Conservation (phyloP, 30 jellyfish, hydroid and myxozoan species). For the Morbakka virulenta region DNA sequence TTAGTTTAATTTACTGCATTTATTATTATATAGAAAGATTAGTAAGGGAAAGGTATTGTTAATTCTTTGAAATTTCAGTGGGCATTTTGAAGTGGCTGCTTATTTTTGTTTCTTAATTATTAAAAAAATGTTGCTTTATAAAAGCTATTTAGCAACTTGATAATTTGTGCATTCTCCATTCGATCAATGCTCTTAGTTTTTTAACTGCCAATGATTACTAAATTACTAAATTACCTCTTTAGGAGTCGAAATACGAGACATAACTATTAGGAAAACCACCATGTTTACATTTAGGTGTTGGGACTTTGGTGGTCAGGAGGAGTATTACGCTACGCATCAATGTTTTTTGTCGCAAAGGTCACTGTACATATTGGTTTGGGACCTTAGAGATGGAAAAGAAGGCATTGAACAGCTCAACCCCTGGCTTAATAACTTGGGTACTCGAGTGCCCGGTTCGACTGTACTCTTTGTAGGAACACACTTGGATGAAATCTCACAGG, state of each 20-base stretch:
- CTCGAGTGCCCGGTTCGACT: slow-evolving; percentile 73
- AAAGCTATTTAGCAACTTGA: neutral
- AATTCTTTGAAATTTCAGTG: too few relatives aligned
- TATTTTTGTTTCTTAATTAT: neutral
- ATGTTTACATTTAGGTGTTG: slow-evolving; percentile 70
- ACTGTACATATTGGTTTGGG: slow-evolving; percentile 78
- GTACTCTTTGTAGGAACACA: slow-evolving; percentile 84
- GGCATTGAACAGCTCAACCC: slow-evolving; percentile 70
- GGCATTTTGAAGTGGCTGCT: too few relatives aligned
- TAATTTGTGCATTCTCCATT: slow-evolving; percentile 16
- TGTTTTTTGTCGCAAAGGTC: slow-evolving; percentile 87
- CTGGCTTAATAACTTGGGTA: slow-evolving; percentile 82
- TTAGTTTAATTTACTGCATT: too few relatives aligned
- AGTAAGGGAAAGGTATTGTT: too few relatives aligned
- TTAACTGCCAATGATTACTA: too few relatives aligned
- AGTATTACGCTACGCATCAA: slow-evolving; percentile 92
- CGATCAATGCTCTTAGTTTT: neutral
- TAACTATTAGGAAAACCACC: neutral
- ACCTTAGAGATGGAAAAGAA: slow-evolving; percentile 39
- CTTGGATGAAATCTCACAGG: slow-evolving; percentile 45
- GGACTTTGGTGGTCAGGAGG: slow-evolving; percentile 99
- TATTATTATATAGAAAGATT: too few relatives aligned
- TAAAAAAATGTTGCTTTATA: too few relatives aligned
- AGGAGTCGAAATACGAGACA: slow-evolving; percentile 67
- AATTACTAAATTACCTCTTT: neutral